Evolutionary conservation across 1,140 invertebrate species (phyloP), one percentile per base, ranked within the genome.

Genomic region (Drosophila pectinifera): DNA sequence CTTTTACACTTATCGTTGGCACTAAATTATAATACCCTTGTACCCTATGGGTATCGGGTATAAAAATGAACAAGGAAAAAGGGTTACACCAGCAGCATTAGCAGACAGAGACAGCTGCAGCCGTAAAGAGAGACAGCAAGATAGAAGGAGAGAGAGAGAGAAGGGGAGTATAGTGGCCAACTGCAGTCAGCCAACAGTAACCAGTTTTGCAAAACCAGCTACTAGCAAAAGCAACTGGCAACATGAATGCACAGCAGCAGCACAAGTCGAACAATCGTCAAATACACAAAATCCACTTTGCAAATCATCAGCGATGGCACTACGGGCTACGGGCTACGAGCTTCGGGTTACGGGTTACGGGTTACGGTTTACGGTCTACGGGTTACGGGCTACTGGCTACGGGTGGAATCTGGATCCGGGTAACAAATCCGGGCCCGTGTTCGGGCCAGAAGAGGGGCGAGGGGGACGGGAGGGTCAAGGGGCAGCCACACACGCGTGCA

Each of bases 221-320:
- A 41, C 62, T 36, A 45, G 58, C 49, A 57, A 39, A 73, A 43
- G 24, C 48, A 53, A 54, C 63, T 24, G 43, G 20, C 61, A 61
- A 26, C 58, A 64, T 39, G n/a, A 43, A 36, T 31, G 55, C 57
- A 39, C 48, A 49, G 48, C 78, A 77, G 46, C 57, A 51, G 34
- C 58, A 65, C 72, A 68, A 85, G 77, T 84, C 81, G 81, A 84
- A 84, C 80, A 84, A 86, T 86, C 82, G 75, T 86, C 82, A 85
- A 85, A 86, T 85, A 85, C 82, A 86, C 82, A 86, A 86, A 86
- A 86, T 88, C 64, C 82, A 86, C 83, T 86, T 86, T 86, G 68
- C 82, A 86, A 86, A 86, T 88, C 82, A 88, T 88, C 83, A 82
- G 51, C 74, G 55, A 75, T 67, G 61, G 74, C 34, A 42, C 31